Evolutionary conservation across 1,140 invertebrate genomes (phyloP).

Genomic region (Leptinotarsa texana): DNA sequence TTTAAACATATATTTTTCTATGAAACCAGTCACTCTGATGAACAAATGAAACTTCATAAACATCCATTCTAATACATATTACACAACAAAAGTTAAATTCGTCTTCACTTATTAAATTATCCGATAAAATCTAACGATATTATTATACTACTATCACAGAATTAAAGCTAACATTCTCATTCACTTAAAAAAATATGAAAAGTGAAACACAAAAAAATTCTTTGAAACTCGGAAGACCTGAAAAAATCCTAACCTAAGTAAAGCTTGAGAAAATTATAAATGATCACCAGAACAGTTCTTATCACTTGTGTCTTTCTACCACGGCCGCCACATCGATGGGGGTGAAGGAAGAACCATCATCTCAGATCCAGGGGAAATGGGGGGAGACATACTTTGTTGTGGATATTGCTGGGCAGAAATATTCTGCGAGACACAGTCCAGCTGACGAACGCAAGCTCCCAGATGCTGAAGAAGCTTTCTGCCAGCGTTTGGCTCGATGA

Average conservation of each 20-base stretch:
- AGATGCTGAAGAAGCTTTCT: conserved; percentile 58
- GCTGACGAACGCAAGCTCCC: conserved; percentile 55
- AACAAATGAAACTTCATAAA: conserved; percentile 15
- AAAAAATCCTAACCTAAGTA: conserved; percentile 15
- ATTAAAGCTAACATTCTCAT: conserved; percentile 41
- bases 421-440: conserved; percentile 50
- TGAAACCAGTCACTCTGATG: neutral
- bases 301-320: conserved; percentile 45
- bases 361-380: conserved; percentile 39
- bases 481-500: conserved; percentile 54
- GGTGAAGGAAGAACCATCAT: conserved; percentile 27
- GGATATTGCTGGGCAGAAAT: conserved; percentile 31
- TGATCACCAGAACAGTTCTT: conserved; percentile 26
- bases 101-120: conserved; percentile 10
- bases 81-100: conserved; percentile 15
- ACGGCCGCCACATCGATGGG: conserved; percentile 54
- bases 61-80: conserved; percentile 9
- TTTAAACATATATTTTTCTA: too few relatives aligned
- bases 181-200: conserved; percentile 11
- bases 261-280: conserved; percentile 24
- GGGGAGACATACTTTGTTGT: conserved; percentile 43
- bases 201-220: conserved; percentile 24
- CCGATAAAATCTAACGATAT: neutral
- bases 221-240: conserved; percentile 30
- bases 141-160: conserved; percentile 40